Evolutionary conservation across 2,113 vertebrate genomes (phyloP).

Genomic region (Nothobranchius furzeri): DNA sequence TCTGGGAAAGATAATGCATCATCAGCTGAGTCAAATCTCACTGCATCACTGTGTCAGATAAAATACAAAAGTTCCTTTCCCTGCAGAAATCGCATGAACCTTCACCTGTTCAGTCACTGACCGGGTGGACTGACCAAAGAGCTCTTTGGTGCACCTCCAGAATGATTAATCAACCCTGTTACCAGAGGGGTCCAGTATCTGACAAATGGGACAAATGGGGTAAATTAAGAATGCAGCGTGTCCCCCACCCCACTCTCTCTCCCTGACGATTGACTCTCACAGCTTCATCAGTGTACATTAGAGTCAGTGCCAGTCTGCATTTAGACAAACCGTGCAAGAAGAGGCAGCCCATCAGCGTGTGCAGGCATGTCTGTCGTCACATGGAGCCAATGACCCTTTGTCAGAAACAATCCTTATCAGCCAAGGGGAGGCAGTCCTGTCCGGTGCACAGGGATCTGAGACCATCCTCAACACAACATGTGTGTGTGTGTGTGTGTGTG

Average conservation of each 20-base stretch:
- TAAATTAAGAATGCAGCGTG: conserved; percentile 61
- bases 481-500: too few relatives aligned
- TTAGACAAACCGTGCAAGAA: conserved; percentile 59
- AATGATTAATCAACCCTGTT: conserved; percentile 45
- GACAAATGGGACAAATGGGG: conserved; percentile 69
- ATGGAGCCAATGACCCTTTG: conserved; percentile 53
- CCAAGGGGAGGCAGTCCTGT: not conserved
- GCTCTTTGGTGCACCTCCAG: conserved; percentile 9
- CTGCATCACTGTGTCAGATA: conserved; percentile 31
- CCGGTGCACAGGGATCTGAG: not conserved
- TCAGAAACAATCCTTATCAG: conserved; percentile 65
- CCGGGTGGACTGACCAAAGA: not conserved
- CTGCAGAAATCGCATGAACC: conserved; percentile 10
- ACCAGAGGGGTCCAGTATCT: conserved; percentile 39
- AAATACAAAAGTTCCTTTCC: conserved; percentile 23
- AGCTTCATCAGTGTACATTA: conserved; percentile 76
- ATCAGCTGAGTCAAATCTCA: conserved; percentile 25
- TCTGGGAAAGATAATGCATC: conserved; percentile 32
- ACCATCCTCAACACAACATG: not conserved
- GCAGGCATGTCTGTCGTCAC: conserved; percentile 44
- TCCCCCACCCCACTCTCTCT: conserved; percentile 36
- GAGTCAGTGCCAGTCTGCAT: conserved; percentile 73
- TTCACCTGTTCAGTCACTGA: conserved; percentile 27
- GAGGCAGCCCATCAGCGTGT: conserved; percentile 57
- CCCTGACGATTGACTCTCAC: conserved; percentile 62